These are phyloP conservation scores for Nothocercus nigrocapillus DNA, from an alignment of 2,113 vertebrate species.

Conservation along the genomic window DNA sequence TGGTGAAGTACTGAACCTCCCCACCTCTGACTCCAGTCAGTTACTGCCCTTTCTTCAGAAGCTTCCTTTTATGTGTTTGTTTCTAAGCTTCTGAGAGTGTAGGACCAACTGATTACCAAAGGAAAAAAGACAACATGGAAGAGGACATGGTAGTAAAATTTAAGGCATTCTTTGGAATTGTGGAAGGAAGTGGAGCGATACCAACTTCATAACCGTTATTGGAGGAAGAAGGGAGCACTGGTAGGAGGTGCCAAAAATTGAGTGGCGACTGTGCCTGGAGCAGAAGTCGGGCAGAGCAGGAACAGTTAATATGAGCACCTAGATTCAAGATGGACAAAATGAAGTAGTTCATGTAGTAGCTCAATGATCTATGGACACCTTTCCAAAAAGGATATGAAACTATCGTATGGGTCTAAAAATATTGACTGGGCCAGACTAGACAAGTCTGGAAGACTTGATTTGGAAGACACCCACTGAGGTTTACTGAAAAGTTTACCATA, in stretches of 20 bases:
- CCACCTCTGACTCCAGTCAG: not conserved
- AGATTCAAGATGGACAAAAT: not conserved
- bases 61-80: not conserved
- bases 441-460: not conserved
- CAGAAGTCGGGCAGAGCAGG: not conserved
- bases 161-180: not conserved
- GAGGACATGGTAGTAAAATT: not conserved
- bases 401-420: not conserved
- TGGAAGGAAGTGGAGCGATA: not conserved
- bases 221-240: too few relatives aligned
- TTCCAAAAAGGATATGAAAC: not conserved
- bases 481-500: not conserved
- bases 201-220: not conserved
- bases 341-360: not conserved
- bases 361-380: not conserved
- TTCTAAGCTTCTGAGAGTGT: not conserved
- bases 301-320: not conserved
- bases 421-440: not conserved
- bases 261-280: not conserved
- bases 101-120: not conserved
- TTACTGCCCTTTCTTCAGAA: not conserved
- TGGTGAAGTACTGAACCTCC: not conserved
- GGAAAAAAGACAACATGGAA: not conserved
- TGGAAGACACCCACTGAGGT: not conserved
- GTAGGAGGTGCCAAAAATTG: not conserved